A percentile compares a stretch with the other conserved stretches of the same genome.
Conservation (phyloP, 2,113 vertebrate species). For the Meleagris gallopavo region DNA sequence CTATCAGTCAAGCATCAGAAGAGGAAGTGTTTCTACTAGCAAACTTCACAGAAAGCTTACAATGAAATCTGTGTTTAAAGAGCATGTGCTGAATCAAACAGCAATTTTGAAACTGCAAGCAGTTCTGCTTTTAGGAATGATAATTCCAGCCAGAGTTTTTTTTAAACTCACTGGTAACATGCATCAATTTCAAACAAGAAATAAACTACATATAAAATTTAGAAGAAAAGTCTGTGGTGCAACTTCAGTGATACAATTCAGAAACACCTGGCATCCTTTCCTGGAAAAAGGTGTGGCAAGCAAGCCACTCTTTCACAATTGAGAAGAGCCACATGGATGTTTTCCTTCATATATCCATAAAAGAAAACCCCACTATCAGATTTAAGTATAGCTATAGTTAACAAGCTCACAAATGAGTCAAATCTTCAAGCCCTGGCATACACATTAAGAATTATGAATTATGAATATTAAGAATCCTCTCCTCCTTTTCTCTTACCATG, state of each 20-base stretch:
- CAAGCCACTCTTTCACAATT: background rate
- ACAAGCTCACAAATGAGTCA: background rate
- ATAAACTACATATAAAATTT: background rate
- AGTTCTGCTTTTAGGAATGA: background rate
- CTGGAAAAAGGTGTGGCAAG: background rate
- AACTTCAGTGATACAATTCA: background rate
- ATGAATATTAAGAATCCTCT: background rate
- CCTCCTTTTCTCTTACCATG: background rate
- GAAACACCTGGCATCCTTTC: background rate
- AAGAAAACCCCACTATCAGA: background rate
- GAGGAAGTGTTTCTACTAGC: background rate
- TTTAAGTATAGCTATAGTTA: background rate
- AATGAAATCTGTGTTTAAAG: background rate
- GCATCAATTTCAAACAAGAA: background rate
- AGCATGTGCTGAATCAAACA: background rate
- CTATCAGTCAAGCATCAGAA: background rate
- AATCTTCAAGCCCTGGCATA: background rate
- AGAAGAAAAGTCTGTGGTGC: background rate
- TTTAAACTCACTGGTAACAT: background rate
- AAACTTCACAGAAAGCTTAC: background rate
- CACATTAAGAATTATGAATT: background rate
- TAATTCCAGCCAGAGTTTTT: background rate
- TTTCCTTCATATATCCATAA: background rate
- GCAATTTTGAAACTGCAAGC: background rate
- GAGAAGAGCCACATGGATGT: background rate